Evolutionary conservation across 1,140 invertebrate species (phyloP).

Genomic region (Drosophila pachea): DNA sequence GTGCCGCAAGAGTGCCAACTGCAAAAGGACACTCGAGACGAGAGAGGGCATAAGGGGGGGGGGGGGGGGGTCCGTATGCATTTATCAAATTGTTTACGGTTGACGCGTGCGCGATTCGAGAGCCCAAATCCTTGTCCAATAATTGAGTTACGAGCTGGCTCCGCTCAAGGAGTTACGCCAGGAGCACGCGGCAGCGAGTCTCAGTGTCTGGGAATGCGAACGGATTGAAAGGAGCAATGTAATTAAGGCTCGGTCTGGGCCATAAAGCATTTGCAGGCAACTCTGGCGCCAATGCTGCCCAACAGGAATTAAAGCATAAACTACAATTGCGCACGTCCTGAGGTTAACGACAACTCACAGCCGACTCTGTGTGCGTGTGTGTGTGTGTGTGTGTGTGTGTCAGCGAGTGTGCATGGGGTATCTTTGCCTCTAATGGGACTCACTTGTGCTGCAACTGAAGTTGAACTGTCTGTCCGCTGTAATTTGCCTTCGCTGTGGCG

Average conservation of each 20-base stretch:
- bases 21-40: constrained; percentile 25
- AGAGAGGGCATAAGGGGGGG: background rate
- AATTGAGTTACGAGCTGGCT: constrained; percentile 62
- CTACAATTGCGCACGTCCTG: constrained; percentile 63
- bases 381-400: background rate
- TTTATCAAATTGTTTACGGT: constrained; percentile 68
- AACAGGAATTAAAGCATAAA: constrained; percentile 63
- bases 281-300: constrained; percentile 40
- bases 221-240: constrained; percentile 55
- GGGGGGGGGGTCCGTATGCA: constrained; percentile 40
- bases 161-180: constrained; percentile 8
- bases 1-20: constrained; percentile 40
- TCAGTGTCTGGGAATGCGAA: constrained; percentile 17
- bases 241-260: constrained; percentile 55
- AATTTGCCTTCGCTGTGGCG: constrained; percentile 35
- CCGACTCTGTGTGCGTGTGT: background rate
- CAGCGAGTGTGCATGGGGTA: background rate
- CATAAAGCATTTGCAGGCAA: constrained; percentile 35
- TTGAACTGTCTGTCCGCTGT: constrained; percentile 20
- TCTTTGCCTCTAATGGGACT: constrained; percentile 29
- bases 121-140: constrained; percentile 50
- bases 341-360: constrained; percentile 42
- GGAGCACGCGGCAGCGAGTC: background rate
- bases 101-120: constrained; percentile 43
- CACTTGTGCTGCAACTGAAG: constrained; percentile 22